A percentile compares a stretch with the other conserved stretches of the same genome.
phyloP scores from a whole-genome alignment of 2,888 invertebrate genomes.

The Brachylomia viminalis region DNA sequence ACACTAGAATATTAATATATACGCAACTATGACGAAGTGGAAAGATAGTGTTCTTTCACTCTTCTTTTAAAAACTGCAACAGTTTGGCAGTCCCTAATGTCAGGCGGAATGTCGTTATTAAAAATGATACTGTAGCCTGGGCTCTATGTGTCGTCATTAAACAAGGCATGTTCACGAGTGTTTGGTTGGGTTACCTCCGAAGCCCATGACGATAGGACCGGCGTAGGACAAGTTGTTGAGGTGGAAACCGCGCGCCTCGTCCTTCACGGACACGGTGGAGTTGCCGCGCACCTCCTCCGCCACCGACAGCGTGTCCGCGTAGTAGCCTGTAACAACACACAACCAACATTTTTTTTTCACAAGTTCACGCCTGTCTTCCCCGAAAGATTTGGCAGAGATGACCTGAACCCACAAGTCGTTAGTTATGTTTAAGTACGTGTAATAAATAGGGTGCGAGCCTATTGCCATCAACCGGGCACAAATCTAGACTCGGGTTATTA shows the following conservation, averaged over 20 bases:
- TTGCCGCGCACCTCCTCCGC: conserved; percentile 95
- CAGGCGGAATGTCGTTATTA: too few species aligned
- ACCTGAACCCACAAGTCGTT: neutral
- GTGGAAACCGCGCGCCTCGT: conserved; percentile 95
- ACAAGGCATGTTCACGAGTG: neutral
- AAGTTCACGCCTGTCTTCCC: neutral
- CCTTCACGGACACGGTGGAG: conserved; percentile 94
- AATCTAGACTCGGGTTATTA: neutral
- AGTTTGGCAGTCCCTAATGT: too few species aligned
- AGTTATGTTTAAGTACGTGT: neutral
- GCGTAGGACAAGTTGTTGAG: conserved; percentile 97
- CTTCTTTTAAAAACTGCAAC: too few species aligned
- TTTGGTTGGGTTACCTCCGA: conserved; percentile 93
- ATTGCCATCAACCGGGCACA: too few species aligned
- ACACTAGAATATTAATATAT: too few species aligned
- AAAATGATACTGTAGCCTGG: neutral
- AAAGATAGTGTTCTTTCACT: too few species aligned
- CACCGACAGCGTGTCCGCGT: conserved; percentile 95
- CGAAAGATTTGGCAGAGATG: neutral
- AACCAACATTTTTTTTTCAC: neutral
- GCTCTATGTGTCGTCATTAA: neutral
- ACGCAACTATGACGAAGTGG: too few species aligned
- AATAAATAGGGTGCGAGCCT: neutral
- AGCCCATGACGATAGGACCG: conserved; percentile 99
- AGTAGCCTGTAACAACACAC: conserved; percentile 92